phyloP scores from a whole-genome alignment of 2,888 invertebrate genomes.

The Leucophenga maculata region DNA sequence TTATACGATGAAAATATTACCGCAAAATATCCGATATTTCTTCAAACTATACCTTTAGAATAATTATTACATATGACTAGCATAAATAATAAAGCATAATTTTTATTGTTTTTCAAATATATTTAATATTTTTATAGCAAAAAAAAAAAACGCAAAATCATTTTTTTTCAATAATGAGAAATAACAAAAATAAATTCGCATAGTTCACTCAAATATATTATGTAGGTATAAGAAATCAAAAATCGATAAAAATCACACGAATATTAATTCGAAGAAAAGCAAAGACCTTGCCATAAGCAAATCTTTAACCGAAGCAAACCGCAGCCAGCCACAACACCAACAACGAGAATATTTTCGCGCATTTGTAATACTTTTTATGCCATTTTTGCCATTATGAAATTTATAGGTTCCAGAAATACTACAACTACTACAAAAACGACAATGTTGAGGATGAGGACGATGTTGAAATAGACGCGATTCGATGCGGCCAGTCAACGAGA shows the following conservation, averaged over 20 bases:
- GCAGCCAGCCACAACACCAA: conserved; percentile 18
- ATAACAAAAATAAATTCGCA: conserved; percentile 11
- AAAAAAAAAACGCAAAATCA: not conserved
- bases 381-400: conserved; percentile 51
- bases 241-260: conserved; percentile 69
- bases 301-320: not conserved
- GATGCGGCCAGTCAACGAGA: not conserved
- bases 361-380: conserved; percentile 25
- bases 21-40: too few species aligned
- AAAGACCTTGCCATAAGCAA: conserved; percentile 54
- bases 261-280: conserved; percentile 67
- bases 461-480: not conserved
- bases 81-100: not conserved
- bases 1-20: too few species aligned
- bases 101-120: not conserved
- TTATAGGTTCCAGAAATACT: conserved; percentile 47
- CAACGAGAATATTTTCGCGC: conserved; percentile 42
- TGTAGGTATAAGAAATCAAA: conserved; percentile 52
- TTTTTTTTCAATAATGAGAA: conserved; percentile 19
- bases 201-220: conserved; percentile 9
- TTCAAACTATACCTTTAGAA: too few species aligned
- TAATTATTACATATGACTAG: too few species aligned
- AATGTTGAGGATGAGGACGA: not conserved
- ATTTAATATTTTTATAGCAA: not conserved
- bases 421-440: not conserved